Evolutionary conservation across 2,888 invertebrate species (phyloP), one percentile per base, ranked within the genome.

Genomic region (Julus scandinavius): DNA sequence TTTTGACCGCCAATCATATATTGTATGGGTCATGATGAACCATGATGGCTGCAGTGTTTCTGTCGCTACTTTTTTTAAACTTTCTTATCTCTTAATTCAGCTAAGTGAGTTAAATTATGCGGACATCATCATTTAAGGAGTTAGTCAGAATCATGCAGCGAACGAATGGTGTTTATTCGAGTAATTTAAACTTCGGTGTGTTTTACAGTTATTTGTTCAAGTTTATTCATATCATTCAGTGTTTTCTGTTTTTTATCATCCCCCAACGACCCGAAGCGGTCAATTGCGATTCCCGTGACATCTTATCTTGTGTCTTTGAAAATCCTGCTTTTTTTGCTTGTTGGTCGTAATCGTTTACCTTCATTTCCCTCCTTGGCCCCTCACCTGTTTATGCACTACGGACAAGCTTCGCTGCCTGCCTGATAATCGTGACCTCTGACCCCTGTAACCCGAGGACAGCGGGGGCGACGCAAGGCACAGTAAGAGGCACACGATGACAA

Each of bases 401-500:
- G 54, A 45, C 15, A 54, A 54, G 54, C 54, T 5, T 45, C 54
- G n/a, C 63, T n/a, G n/a, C 63, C 63, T 20, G 63, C 63, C 63
- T 63, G 63, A 63, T 63, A 63, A 63, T 63, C 20, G 63, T 63
- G 63, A 63, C 63, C 63, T 63, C 63, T n/a, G 63, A 63, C 63
- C 63, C 63, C n/a, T n/a, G n/a, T 20, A 63, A 63, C 63, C 63
- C 63, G 2, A 6, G 63, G 63, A 15, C 63, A 63, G 63, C 63
- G 63, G 63, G 63, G 63, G 63, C 63, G 63, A 63, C 2, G n/a
- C n/a, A 13, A 54, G 15, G 54, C 6, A 54, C 54, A 54, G 54
- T 17, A n/a, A 63, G 63, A 63, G 63, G 63, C n/a, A 17, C 63
- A 63, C 63, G 63, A 63, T 63, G 63, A 63, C 63, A 63, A 63